Conservation (phyloP, 2,888 invertebrate genomes). For the Drosophila leonis region DNA sequence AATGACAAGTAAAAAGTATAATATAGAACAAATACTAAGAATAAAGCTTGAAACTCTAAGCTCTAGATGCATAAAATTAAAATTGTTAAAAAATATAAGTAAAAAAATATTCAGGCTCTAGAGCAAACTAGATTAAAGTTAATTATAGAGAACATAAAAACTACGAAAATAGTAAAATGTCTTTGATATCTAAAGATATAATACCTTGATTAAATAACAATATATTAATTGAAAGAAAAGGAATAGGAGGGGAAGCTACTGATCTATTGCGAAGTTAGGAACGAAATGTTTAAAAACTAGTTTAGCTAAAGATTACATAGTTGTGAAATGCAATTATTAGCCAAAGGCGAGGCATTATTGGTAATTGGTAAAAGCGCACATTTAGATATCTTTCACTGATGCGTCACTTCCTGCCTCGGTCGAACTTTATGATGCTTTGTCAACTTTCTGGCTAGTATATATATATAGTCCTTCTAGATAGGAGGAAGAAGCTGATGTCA, state of each 20-base stretch:
- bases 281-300: not conserved
- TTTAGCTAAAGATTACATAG: not conserved
- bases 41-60: no score
- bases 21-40: not conserved
- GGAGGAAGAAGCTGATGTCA: conserved; percentile 59
- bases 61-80: no score
- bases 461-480: not conserved
- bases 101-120: no score
- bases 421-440: conserved; percentile 23
- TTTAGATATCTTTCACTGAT: conserved; percentile 1
- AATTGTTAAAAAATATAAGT: no score
- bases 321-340: not conserved
- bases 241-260: not conserved
- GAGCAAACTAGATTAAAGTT: no score
- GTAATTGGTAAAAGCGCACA: not conserved
- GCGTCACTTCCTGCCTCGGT: conserved; percentile 48
- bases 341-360: not conserved
- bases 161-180: no score
- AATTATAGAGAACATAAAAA: no score
- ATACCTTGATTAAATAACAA: not conserved
- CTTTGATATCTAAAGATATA: not conserved
- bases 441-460: conserved; percentile 1
- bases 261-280: no score
- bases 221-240: not conserved
- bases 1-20: not conserved